A percentile compares a stretch with the other conserved stretches of the same genome.
Evolutionary conservation across 2,113 vertebrate species (phyloP).

Genomic region (Toxotes chatareus): DNA sequence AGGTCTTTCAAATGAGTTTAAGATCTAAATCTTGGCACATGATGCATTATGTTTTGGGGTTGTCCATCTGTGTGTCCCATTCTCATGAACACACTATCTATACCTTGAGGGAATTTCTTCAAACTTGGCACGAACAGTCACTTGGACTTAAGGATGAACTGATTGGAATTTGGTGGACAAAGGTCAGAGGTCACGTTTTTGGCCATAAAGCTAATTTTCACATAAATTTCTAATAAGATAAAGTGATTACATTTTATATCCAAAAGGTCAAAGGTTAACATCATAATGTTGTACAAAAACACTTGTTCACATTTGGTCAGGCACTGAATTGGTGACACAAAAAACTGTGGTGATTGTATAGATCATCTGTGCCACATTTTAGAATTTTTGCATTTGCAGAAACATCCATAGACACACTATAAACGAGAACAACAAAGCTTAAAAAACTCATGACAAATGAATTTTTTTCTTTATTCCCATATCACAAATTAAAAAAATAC

Average conservation of each 20-base stretch:
- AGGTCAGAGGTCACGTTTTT: not conserved
- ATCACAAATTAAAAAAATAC: too few species aligned
- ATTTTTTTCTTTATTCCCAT: too few species aligned
- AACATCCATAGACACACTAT: not conserved
- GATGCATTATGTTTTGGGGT: not conserved
- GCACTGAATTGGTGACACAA: not conserved
- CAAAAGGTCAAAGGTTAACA: too few species aligned
- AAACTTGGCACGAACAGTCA: not conserved
- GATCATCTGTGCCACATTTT: not conserved
- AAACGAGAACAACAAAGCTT: too few species aligned
- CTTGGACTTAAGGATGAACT: not conserved
- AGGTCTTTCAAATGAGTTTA: slow-evolving; percentile 35
- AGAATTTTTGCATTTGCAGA: not conserved
- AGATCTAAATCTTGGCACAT: slow-evolving; percentile 53
- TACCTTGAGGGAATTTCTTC: not conserved
- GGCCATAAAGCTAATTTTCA: too few species aligned
- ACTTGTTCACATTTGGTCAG: not conserved
- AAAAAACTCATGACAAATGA: too few species aligned
- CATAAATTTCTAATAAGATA: too few species aligned
- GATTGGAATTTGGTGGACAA: not conserved
- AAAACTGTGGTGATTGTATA: not conserved
- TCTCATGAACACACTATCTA: too few species aligned
- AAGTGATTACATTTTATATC: too few species aligned
- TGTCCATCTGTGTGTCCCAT: too few species aligned
- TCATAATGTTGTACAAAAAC: too few species aligned